phyloP scores from a whole-genome alignment of 2,888 invertebrate species.

The Lamellibrachia columna region DNA sequence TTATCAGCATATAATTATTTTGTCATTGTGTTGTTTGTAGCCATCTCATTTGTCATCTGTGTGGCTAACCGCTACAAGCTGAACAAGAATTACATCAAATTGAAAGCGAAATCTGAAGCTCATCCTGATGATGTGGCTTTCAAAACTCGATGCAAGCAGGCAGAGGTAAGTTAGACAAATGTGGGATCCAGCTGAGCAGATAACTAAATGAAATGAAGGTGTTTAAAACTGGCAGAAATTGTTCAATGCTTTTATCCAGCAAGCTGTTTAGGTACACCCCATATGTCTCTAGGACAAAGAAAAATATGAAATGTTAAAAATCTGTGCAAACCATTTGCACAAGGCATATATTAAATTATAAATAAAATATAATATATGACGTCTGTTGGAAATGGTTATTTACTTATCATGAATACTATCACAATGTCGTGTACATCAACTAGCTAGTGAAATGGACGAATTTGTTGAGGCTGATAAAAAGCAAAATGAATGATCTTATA shows the following conservation, averaged over 20 bases:
- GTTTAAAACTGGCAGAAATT: neutral
- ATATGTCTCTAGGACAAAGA: neutral
- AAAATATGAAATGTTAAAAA: neutral
- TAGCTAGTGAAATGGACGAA: too few species aligned
- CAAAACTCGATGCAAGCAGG: conserved; percentile 49
- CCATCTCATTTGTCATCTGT: conserved; percentile 56
- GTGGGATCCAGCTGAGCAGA: neutral
- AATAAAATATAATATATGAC: too few species aligned
- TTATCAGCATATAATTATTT: too few species aligned
- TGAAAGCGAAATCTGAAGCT: conserved; percentile 46
- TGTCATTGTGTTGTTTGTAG: conserved; percentile 45
- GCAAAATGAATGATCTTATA: too few species aligned
- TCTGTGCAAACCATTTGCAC: neutral
- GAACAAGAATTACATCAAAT: conserved; percentile 55
- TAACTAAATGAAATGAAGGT: too few species aligned
- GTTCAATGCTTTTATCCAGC: neutral
- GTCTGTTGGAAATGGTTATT: too few species aligned
- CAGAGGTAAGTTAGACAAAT: conserved; percentile 48
- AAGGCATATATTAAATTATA: neutral
- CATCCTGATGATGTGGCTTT: conserved; percentile 52
- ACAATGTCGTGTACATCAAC: too few species aligned
- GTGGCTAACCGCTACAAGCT: conserved; percentile 63
- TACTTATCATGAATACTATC: too few species aligned
- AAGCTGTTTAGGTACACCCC: neutral
- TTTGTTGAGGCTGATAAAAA: too few species aligned